These are phyloP conservation scores for Mechanitis messenoides DNA, from an alignment of 2,888 invertebrate genomes.

Conservation along the genomic window DNA sequence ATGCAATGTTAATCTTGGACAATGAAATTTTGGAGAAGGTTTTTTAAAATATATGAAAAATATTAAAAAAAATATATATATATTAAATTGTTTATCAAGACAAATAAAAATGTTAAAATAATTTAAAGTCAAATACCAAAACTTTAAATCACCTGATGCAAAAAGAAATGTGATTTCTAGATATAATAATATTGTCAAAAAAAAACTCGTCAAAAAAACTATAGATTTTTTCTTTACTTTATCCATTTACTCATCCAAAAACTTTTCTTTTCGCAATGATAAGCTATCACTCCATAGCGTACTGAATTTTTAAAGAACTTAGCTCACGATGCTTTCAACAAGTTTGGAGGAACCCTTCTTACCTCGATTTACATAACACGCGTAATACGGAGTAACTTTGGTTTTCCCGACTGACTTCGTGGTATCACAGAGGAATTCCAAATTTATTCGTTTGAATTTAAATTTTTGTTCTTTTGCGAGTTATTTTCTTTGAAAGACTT, in stretches of 20 bases:
- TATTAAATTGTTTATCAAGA: neutral
- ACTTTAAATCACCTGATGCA: too few species aligned
- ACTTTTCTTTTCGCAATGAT: slow-evolving; percentile 26
- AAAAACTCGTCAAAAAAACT: too few species aligned
- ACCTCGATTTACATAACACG: slow-evolving; percentile 60
- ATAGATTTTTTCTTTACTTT: neutral
- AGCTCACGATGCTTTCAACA: slow-evolving; percentile 54
- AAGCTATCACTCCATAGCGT: slow-evolving; percentile 49
- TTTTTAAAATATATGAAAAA: neutral
- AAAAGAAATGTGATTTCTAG: too few species aligned
- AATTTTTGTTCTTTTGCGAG: slow-evolving; percentile 14
- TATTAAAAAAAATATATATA: neutral
- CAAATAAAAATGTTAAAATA: too few species aligned
- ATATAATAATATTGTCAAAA: too few species aligned
- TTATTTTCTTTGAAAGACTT: slow-evolving; percentile 3
- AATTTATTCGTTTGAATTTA: slow-evolving; percentile 26
- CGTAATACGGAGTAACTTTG: slow-evolving; percentile 54
- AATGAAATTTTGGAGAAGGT: slow-evolving; percentile 26
- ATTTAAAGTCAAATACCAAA: too few species aligned
- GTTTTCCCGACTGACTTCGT: slow-evolving; percentile 27
- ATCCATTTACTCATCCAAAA: slow-evolving; percentile 26
- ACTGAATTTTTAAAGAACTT: slow-evolving; percentile 61
- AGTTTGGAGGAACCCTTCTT: slow-evolving; percentile 41
- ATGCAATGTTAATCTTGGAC: slow-evolving; percentile 36
- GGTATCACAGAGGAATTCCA: slow-evolving; percentile 23